phyloP scores from a whole-genome alignment of 1,140 invertebrate genomes.

The Drosophila ambigua region DNA sequence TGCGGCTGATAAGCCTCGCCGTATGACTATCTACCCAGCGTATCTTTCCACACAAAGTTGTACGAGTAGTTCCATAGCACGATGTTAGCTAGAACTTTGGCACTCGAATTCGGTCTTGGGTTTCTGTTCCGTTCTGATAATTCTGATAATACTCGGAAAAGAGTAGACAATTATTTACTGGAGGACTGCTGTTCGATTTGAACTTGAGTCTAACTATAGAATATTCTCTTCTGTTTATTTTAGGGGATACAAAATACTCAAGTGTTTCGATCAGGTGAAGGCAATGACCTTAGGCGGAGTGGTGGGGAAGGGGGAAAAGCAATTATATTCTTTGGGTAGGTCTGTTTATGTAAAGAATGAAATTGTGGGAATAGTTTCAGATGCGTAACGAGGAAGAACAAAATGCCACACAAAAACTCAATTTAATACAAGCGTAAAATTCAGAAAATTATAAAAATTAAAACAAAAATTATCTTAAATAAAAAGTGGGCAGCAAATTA shows the following conservation, averaged over 20 bases:
- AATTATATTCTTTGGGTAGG: slow-evolving; percentile 46
- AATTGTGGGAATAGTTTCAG: no score
- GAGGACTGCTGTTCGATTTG: slow-evolving; percentile 1
- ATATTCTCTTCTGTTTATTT: slow-evolving; percentile 19
- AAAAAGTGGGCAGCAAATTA: no score
- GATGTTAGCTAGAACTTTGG: slow-evolving; percentile 46
- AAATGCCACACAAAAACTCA: neutral
- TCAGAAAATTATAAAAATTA: no score
- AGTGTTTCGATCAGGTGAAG: slow-evolving; percentile 20
- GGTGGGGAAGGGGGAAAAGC: neutral
- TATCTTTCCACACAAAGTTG: slow-evolving; percentile 7
- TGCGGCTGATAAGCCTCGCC: no score
- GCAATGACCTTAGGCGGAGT: slow-evolving; percentile 6
- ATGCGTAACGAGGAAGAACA: no score
- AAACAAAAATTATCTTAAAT: no score
- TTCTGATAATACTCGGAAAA: neutral
- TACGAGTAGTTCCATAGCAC: slow-evolving; percentile 8
- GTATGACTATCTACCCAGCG: no score
- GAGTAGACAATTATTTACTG: slow-evolving; percentile 12
- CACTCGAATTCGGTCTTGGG: slow-evolving; percentile 19
- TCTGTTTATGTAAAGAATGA: slow-evolving; percentile 8
- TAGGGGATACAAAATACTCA: neutral
- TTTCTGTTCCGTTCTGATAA: slow-evolving; percentile 30
- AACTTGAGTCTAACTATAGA: slow-evolving; percentile 26
- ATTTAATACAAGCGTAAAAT: neutral